A percentile compares a stretch with the other conserved stretches of the same genome.
phyloP scores from a whole-genome alignment of 2,888 invertebrate genomes.

The Eupeodes latifasciatus region DNA sequence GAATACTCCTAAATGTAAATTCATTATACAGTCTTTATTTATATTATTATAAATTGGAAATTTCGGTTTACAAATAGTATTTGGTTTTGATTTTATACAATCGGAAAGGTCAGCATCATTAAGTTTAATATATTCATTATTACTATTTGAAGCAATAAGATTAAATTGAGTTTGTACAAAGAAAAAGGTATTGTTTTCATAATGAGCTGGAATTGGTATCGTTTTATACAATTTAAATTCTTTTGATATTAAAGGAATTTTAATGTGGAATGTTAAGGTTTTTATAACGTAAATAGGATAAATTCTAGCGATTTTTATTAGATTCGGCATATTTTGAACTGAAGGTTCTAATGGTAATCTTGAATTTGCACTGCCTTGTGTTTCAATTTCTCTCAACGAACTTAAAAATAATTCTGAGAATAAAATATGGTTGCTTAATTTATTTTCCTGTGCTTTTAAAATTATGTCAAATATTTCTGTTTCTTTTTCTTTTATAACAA shows the following conservation, averaged over 20 bases:
- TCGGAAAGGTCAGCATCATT: constrained; percentile 1
- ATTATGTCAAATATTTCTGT: constrained; percentile 7
- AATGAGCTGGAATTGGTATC: constrained; percentile 26
- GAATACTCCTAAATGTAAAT: constrained; percentile 12
- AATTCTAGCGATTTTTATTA: constrained; percentile 11
- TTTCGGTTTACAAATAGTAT: neutral
- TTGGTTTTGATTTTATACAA: neutral
- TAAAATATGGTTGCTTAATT: constrained; percentile 12
- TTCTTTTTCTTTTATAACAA: constrained; percentile 2
- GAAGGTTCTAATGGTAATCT: constrained; percentile 28
- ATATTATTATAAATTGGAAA: constrained; percentile 20
- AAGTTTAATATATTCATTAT: constrained; percentile 19
- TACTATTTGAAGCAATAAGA: constrained; percentile 10
- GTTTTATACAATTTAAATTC: constrained; percentile 29
- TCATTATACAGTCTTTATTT: constrained; percentile 20
- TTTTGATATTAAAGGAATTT: constrained; percentile 14
- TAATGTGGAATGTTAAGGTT: neutral
- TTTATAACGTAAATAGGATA: constrained; percentile 5
- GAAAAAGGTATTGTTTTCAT: constrained; percentile 15
- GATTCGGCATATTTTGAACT: constrained; percentile 2
- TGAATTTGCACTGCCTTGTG: neutral
- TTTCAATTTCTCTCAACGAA: constrained; percentile 16
- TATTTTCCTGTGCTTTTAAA: constrained; percentile 10
- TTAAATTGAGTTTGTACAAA: constrained; percentile 8
- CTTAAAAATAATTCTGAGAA: constrained; percentile 19